A percentile compares a stretch with the other conserved stretches of the same genome.
These are phyloP conservation scores for Phataginus tricuspis DNA, from an alignment of 2,797 vertebrate species.

Conservation along the genomic window DNA sequence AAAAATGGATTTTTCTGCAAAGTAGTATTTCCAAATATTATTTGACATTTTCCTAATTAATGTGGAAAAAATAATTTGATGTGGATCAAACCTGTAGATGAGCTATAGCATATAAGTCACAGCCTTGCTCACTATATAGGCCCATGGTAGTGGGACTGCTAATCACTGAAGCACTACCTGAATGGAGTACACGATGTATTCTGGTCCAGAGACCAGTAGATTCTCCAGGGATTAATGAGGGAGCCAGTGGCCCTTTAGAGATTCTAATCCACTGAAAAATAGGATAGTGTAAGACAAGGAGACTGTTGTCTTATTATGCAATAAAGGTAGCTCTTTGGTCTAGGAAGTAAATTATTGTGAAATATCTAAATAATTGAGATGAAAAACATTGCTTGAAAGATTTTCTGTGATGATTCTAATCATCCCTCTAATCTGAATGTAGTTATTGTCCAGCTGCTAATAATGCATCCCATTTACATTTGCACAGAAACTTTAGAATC, in stretches of 20 bases:
- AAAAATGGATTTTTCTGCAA: background rate
- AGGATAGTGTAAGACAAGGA: background rate
- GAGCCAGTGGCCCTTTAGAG: rapidly evolving
- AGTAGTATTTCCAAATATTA: background rate
- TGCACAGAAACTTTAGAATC: background rate
- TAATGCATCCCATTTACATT: background rate
- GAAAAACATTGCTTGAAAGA: background rate
- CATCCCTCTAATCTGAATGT: background rate
- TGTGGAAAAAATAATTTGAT: background rate
- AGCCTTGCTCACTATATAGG: background rate
- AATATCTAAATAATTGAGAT: background rate
- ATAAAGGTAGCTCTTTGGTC: background rate
- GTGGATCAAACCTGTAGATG: background rate
- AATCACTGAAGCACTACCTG: background rate
- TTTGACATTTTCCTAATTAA: background rate
- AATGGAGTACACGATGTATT: background rate
- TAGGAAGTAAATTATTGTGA: background rate
- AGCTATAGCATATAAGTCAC: background rate
- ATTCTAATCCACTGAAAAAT: background rate
- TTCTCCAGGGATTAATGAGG: background rate
- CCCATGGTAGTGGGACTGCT: rapidly evolving
- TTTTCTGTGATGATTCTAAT: background rate
- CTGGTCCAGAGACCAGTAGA: background rate
- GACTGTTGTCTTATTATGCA: background rate
- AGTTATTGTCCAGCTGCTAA: background rate